phyloP scores from a whole-genome alignment of 2,113 vertebrate genomes.

The Malurus melanocephalus region DNA sequence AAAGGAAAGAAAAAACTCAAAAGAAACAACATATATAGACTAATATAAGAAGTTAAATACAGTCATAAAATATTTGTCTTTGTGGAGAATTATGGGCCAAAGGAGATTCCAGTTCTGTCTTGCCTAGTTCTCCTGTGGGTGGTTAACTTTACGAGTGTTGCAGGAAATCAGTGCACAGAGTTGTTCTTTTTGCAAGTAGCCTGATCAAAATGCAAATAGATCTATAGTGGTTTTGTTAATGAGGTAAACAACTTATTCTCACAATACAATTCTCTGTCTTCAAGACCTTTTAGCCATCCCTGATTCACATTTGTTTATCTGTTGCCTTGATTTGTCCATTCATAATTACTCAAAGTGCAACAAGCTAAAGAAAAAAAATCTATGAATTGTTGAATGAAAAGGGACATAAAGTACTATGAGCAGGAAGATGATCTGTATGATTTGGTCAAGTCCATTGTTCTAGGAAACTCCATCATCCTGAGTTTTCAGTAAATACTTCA shows the following conservation, averaged over 20 bases:
- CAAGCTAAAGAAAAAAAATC: neutral
- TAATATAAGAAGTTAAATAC: neutral
- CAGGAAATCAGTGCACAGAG: neutral
- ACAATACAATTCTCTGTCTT: neutral
- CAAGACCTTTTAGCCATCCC: neutral
- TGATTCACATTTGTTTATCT: neutral
- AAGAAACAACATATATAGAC: neutral
- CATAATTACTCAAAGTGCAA: neutral
- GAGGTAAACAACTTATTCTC: neutral
- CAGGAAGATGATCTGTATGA: neutral
- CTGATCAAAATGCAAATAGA: neutral
- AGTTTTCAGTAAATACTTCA: neutral
- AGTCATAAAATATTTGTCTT: neutral
- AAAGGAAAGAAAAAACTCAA: neutral
- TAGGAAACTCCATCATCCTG: neutral
- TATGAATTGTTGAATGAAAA: neutral
- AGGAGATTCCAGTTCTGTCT: neutral
- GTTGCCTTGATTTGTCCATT: neutral
- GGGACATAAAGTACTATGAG: neutral
- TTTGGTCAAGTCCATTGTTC: neutral
- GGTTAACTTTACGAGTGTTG: neutral
- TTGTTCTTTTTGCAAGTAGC: neutral
- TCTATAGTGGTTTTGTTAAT: neutral
- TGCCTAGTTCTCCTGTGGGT: neutral
- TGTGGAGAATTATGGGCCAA: neutral